Evolutionary conservation across 2,113 vertebrate species (phyloP), one percentile per base, ranked within the genome.

Genomic region (Bothrops jararaca): DNA sequence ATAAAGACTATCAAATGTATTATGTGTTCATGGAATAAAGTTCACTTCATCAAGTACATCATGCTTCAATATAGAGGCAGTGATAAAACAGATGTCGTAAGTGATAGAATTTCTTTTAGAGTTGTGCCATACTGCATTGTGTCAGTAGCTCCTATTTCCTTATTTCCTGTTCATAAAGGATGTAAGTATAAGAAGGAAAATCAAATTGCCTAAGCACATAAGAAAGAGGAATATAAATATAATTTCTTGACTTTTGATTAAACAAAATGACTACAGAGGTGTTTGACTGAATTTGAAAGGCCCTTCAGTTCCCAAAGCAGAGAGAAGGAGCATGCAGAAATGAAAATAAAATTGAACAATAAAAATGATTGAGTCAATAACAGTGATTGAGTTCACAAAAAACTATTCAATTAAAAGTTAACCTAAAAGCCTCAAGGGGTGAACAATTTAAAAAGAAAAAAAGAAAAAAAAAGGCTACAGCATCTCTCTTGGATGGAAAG

Each of bases 161-260:
- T 88, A 52, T 57, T 88, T 42, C 50, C 45, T 56, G 6, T 6
- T 48, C 24, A 92, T 53, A 94, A 26, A 90, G 90, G 15, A 86
- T 69, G 24, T 90, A 87, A 93, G 93, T 22, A 91, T 90, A 90
- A 80, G 92, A 8, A 4, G 1, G 20, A 85, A 24, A 1, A 42
- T 56, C 92, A 89, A 87, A 95, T 39, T 94, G 89, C 18, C 34
- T 29, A 90, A 53, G 90, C 93, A 92, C 8, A 23, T 15, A 20
- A 90, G 74, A 90, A 20, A 42, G 15, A 4, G 15, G 60, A 91
- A 94, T 64, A 58, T 91, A 56, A 92, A 23, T 64, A 5, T 0
- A 92, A n/a, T 0, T 0, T 18, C 0, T 1, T 69, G 18, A 53
- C 3, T 24, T 92, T 24, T 92, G 18, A 48, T 39, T 86, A 56